Conservation (phyloP, 2,797 vertebrate species). For the Gallinago stenura region DNA sequence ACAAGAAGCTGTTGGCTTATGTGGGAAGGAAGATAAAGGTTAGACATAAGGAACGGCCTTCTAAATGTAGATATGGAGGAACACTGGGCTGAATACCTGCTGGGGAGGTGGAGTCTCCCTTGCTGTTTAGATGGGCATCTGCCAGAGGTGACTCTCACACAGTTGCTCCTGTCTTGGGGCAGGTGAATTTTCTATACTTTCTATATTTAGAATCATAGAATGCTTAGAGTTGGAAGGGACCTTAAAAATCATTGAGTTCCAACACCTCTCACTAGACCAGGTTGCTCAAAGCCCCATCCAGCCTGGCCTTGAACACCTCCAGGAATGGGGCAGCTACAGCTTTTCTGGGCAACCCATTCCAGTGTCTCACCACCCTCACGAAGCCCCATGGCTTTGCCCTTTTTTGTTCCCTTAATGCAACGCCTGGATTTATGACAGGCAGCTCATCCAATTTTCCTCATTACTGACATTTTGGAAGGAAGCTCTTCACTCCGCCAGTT, state of each 20-base stretch:
- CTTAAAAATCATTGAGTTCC: too few species aligned
- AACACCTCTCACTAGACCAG: too few species aligned
- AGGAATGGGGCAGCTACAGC: too few species aligned
- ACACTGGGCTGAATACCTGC: not conserved
- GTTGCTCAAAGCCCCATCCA: too few species aligned
- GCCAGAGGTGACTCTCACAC: not conserved
- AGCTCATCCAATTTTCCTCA: not conserved
- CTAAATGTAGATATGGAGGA: fast-evolving
- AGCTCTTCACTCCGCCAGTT: not conserved
- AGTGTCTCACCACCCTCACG: too few species aligned
- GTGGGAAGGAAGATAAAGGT: not conserved
- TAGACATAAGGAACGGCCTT: not conserved
- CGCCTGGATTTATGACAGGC: not conserved
- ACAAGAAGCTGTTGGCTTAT: not conserved
- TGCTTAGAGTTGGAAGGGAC: too few species aligned
- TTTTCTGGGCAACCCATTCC: too few species aligned
- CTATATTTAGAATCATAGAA: not conserved
- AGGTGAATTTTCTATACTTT: not conserved
- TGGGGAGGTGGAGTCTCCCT: not conserved
- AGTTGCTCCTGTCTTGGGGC: not conserved
- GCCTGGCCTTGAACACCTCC: too few species aligned
- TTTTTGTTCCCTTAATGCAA: not conserved
- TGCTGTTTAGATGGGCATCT: fast-evolving
- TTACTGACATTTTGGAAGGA: not conserved
- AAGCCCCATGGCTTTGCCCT: not conserved